Evolutionary conservation across 2,888 invertebrate genomes (phyloP).

Genomic region (Caenorhabditis zanzibari): DNA sequence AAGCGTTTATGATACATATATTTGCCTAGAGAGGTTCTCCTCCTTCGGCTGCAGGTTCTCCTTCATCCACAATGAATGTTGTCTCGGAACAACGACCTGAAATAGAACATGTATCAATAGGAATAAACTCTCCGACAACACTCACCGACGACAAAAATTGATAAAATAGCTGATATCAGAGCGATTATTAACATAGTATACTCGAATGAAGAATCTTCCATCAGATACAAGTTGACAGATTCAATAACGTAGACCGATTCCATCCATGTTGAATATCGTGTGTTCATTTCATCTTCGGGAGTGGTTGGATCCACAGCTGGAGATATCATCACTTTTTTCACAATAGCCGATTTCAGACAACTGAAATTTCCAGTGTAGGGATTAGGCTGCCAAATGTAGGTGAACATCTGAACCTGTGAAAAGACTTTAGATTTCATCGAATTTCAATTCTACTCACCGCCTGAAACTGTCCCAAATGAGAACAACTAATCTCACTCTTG

Average conservation of each 20-base stretch:
- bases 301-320: conserved; percentile 76
- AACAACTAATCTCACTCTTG: conserved; percentile 66
- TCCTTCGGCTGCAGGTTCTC: conserved; percentile 70
- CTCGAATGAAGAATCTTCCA: conserved; percentile 65
- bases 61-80: conserved; percentile 75
- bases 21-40: conserved; percentile 73
- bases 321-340: conserved; percentile 68
- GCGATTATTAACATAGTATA: conserved; percentile 59
- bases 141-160: conserved; percentile 64
- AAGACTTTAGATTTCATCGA: neutral
- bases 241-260: conserved; percentile 76
- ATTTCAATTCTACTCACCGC: conserved; percentile 38
- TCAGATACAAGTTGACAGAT: conserved; percentile 75
- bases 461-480: conserved; percentile 65
- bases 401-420: conserved; percentile 69
- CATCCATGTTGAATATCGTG: conserved; percentile 78
- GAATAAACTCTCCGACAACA: neutral
- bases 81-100: conserved; percentile 68
- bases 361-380: conserved; percentile 64
- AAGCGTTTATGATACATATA: conserved; percentile 23
- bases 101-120: conserved; percentile 1
- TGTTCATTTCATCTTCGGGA: conserved; percentile 55
- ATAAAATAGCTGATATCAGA: conserved; percentile 55
- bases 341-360: conserved; percentile 74
- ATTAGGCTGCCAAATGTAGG: conserved; percentile 78